Evolutionary conservation across 2,888 invertebrate species (phyloP).

Genomic region (Platycnemis pennipes): DNA sequence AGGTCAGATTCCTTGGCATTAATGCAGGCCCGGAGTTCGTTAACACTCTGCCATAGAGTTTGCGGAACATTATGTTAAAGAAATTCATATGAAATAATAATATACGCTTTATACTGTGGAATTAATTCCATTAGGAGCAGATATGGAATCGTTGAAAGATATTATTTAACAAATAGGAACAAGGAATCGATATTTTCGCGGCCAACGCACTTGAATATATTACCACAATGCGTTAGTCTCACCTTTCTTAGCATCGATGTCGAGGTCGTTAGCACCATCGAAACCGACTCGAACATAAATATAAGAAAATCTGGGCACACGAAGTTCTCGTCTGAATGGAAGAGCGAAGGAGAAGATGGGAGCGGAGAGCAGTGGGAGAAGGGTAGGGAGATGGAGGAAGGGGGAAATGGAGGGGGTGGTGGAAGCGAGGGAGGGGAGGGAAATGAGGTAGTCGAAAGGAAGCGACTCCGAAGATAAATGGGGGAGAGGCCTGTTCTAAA

Average conservation of each 20-base stretch:
- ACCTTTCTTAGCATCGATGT: not conserved
- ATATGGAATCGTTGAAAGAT: too few relatives aligned
- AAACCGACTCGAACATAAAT: not conserved
- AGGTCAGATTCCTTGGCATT: too few relatives aligned
- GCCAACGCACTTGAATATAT: too few relatives aligned
- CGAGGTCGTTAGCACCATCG: not conserved
- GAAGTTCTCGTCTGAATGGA: constrained; percentile 2
- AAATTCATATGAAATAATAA: too few relatives aligned
- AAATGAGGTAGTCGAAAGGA: not conserved
- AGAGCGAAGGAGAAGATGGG: constrained; percentile 50
- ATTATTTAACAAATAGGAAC: too few relatives aligned
- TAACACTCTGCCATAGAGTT: too few relatives aligned
- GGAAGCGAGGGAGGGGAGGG: constrained; percentile 14
- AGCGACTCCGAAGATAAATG: not conserved
- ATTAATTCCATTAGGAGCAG: too few relatives aligned
- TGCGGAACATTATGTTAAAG: too few relatives aligned
- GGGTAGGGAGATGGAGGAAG: constrained; percentile 70
- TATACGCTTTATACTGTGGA: too few relatives aligned
- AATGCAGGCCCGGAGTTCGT: too few relatives aligned
- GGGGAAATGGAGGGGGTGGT: constrained; percentile 57
- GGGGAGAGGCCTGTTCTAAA: constrained; percentile 53
- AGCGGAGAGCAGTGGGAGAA: not conserved
- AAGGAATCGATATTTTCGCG: too few relatives aligned
- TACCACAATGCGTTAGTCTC: too few relatives aligned
- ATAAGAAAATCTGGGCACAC: not conserved